Percentiles rank a stretch among this genome's conserved stretches.
These are phyloP conservation scores for Dermatemys mawii DNA, from an alignment of 2,113 vertebrate species.

Conservation along the genomic window DNA sequence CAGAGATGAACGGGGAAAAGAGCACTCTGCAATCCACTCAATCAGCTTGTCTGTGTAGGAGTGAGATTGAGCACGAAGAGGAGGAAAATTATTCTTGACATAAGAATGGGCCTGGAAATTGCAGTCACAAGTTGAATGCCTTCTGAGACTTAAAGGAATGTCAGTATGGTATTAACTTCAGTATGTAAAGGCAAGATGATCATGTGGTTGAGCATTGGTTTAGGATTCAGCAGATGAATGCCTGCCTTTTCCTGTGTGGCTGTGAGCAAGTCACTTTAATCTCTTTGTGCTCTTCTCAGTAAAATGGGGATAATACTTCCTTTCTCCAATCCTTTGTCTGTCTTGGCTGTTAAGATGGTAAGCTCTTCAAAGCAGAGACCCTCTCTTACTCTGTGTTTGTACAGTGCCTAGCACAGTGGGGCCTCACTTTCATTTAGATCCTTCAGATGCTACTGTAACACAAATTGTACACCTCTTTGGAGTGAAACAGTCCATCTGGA, in stretches of 20 bases:
- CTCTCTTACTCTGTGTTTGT: neutral
- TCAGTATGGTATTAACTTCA: neutral
- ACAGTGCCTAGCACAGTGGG: neutral
- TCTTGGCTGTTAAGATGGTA: neutral
- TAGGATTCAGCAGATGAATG: neutral
- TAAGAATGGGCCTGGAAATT: slow-evolving; percentile 12
- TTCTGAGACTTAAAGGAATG: neutral
- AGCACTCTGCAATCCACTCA: neutral
- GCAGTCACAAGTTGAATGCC: neutral
- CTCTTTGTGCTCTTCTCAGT: neutral
- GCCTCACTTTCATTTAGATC: neutral
- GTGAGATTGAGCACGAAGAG: neutral
- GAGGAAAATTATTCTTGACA: neutral
- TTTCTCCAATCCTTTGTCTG: neutral
- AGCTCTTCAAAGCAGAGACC: neutral
- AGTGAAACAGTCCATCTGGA: rapidly evolving
- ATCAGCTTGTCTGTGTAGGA: neutral
- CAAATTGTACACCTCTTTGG: neutral
- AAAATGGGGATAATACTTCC: neutral
- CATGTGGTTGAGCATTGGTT: neutral
- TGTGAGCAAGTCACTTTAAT: rapidly evolving
- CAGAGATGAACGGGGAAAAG: neutral
- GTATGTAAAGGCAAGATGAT: rapidly evolving
- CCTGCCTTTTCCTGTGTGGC: neutral
- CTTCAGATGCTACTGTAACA: neutral